Base-by-base conservation (phyloP, 2,888 invertebrate species). In the Heliconius ethilla region DNA sequence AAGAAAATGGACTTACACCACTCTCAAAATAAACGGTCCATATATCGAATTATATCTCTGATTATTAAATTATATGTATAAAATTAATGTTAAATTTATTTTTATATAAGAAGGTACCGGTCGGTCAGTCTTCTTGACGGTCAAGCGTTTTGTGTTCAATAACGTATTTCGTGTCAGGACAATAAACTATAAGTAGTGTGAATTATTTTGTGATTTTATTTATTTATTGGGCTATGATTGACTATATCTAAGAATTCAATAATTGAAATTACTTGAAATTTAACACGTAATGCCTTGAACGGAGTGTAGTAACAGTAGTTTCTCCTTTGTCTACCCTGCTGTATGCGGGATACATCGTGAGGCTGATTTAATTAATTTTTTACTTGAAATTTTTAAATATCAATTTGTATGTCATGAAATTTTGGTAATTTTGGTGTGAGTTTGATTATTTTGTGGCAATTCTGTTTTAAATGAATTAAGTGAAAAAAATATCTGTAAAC, bases 71-170 rank as follows among this genome's bases (percentile, higher is more conserved):
- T 37, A 37, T 40, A 11, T 40, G 37, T 40, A 40, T 40, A 11
- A 40, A 40, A 40, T 40, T 40, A 40, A 40, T 40, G 0, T 40
- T 40, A 40, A 2, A n/a, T 70, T 15, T n/a, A 33, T 33, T n/a
- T 74, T 25, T 74, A 40, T 25, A 27, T 40, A 29, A 25, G n/a
- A 15, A 63, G 25, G 40, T 40, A 40, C 51, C 37, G 67, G 67
- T 77, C 59, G 67, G 10, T 65, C 15, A 27, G 80, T 80, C 80
- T 81, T 82, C 82, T 78, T 79, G 80, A 81, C 79, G 80, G 78
- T 78, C 82, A 84, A 81, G 84, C 82, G 84, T 87, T 87, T 82
- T 85, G 88, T 88, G 87, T 87, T 88, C 83, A 86, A 87, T 88
- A 88, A 82, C 84, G 87, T 86, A 87, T 86, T 87, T 87, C 82